These are phyloP conservation scores for Eilema depressum DNA, from an alignment of 2,888 invertebrate genomes.

Conservation along the genomic window DNA sequence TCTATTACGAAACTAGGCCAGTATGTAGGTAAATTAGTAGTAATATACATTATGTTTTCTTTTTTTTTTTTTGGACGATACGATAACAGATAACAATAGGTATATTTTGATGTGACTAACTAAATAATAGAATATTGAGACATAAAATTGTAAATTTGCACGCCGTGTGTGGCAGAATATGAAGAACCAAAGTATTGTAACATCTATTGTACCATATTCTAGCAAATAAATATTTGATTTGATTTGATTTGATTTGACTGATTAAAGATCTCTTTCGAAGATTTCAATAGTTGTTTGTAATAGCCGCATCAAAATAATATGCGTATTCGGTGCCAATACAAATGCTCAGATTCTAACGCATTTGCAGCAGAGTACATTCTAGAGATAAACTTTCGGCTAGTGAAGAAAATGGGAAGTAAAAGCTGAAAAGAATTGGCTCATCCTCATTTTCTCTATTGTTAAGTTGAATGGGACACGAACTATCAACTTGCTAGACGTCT, in stretches of 20 bases:
- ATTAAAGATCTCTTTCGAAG: slow-evolving; percentile 61
- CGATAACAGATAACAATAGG: too few relatives aligned
- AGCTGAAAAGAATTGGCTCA: slow-evolving; percentile 81
- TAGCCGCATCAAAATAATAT: slow-evolving; percentile 69
- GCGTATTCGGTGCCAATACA: slow-evolving; percentile 74
- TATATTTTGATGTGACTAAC: too few relatives aligned
- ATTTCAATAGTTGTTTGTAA: slow-evolving; percentile 75
- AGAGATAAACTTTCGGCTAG: slow-evolving; percentile 80
- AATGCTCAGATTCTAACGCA: slow-evolving; percentile 80
- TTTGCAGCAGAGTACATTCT: slow-evolving; percentile 71
- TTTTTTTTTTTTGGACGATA: too few relatives aligned
- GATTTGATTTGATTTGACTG: too few relatives aligned
- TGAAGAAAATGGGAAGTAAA: slow-evolving; percentile 79
- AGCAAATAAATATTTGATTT: too few relatives aligned
- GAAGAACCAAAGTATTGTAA: too few relatives aligned
- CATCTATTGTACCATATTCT: too few relatives aligned
- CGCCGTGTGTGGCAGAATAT: too few relatives aligned
- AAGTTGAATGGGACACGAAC: slow-evolving; percentile 82
- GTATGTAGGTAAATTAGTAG: slow-evolving; percentile 54
- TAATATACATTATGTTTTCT: slow-evolving; percentile 46
- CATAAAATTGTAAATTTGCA: too few relatives aligned
- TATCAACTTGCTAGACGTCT: slow-evolving; percentile 81
- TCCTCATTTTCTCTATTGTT: slow-evolving; percentile 85
- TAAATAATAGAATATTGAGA: too few relatives aligned
- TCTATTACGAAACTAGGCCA: slow-evolving; percentile 39